Percentiles rank a stretch among this genome's conserved stretches.
phyloP scores from a whole-genome alignment of 2,797 vertebrate species.

The Eulemur rubriventer region DNA sequence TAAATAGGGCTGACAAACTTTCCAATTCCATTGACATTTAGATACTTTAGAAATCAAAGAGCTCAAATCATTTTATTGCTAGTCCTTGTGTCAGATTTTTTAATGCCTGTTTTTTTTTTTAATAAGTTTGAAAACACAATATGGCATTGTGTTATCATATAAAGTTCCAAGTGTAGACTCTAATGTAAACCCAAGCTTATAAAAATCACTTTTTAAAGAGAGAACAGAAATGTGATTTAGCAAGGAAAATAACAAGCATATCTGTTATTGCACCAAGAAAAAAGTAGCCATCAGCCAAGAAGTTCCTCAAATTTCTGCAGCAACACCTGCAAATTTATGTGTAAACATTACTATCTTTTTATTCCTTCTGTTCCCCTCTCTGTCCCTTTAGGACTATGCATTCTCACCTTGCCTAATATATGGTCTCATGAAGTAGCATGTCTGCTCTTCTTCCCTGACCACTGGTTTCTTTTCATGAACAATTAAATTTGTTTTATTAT shows the following conservation, averaged over 20 bases:
- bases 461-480: background rate
- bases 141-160: slow-evolving; percentile 2
- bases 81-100: background rate
- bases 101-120: background rate
- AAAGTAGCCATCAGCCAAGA: background rate
- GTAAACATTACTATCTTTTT: background rate
- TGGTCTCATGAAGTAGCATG: background rate
- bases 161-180: background rate
- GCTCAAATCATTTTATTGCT: slow-evolving; percentile 55
- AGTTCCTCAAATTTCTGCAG: background rate
- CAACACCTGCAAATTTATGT: background rate
- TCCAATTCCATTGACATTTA: slow-evolving; percentile 37
- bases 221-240: background rate
- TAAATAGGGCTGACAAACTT: slow-evolving; percentile 66
- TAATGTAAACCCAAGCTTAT: background rate
- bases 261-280: background rate
- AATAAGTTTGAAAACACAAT: background rate
- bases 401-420: background rate
- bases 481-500: background rate
- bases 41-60: slow-evolving; percentile 62
- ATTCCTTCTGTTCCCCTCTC: background rate
- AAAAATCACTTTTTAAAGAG: background rate
- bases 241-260: background rate
- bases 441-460: background rate
- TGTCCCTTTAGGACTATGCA: background rate